Conservation (phyloP, 2,113 vertebrate species). For the Hassar affinis region DNA sequence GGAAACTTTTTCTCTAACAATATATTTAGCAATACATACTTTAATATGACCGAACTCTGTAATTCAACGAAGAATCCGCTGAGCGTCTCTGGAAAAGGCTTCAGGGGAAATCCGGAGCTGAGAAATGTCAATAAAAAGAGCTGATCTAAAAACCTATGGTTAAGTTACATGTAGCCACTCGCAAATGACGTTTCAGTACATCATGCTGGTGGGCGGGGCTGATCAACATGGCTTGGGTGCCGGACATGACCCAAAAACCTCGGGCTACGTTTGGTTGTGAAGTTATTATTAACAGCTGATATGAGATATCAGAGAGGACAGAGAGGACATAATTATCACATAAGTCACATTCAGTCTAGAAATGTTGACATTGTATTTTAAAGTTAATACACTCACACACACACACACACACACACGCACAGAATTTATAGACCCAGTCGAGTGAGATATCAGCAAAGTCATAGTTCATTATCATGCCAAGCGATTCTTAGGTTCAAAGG, state of each 20-base stretch:
- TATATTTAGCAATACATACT: neutral
- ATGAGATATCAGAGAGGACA: neutral
- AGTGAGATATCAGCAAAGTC: constrained; percentile 3
- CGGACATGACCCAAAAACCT: neutral
- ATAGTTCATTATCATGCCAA: constrained; percentile 32
- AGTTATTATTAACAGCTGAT: neutral
- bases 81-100: neutral
- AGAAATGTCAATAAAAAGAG: neutral
- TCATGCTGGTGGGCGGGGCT: neutral
- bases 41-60: no score
- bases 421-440: neutral
- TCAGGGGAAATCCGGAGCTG: neutral
- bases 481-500: constrained; percentile 11
- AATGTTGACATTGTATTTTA: neutral
- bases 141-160: neutral
- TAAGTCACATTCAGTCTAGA: neutral
- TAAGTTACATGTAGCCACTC: neutral
- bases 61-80: neutral
- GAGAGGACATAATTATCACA: neutral
- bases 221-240: neutral
- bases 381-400: neutral
- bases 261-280: neutral
- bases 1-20: neutral
- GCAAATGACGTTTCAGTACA: neutral
- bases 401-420: neutral